Conservation (phyloP, 2,113 vertebrate genomes). For the Bathybates hornii region DNA sequence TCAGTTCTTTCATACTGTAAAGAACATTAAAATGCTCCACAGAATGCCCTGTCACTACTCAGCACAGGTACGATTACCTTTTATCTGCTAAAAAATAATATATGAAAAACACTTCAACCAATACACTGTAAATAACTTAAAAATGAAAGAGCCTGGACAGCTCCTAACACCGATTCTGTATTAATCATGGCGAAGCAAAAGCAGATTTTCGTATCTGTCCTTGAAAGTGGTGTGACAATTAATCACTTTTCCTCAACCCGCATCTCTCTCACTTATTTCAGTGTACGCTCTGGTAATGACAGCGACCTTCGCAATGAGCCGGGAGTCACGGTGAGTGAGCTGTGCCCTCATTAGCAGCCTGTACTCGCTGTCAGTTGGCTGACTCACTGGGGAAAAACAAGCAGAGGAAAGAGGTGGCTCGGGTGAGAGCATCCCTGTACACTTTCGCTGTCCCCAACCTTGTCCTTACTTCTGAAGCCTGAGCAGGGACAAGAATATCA, state of each 20-base stretch:
- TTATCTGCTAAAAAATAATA: neutral
- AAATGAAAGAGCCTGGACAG: neutral
- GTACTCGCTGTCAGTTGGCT: neutral
- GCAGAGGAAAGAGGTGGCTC: neutral
- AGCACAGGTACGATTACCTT: neutral
- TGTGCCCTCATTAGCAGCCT: conserved; percentile 34
- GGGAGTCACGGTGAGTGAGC: neutral
- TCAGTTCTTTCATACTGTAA: neutral
- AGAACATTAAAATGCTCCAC: neutral
- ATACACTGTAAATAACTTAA: neutral
- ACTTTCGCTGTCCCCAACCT: neutral
- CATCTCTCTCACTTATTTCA: neutral
- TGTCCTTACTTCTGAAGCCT: neutral
- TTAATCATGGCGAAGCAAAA: neutral
- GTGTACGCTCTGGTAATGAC: neutral
- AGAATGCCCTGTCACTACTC: neutral
- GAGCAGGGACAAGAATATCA: conserved; percentile 22
- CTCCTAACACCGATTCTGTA: neutral
- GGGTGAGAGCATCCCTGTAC: neutral
- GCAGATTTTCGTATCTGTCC: neutral
- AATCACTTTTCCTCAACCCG: neutral
- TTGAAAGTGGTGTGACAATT: neutral
- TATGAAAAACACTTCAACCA: neutral
- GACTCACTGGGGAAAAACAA: neutral
- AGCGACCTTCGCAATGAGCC: neutral